Base-by-base conservation (phyloP, 2,797 vertebrate species). In the Hyperoplus lanceolatus region DNA sequence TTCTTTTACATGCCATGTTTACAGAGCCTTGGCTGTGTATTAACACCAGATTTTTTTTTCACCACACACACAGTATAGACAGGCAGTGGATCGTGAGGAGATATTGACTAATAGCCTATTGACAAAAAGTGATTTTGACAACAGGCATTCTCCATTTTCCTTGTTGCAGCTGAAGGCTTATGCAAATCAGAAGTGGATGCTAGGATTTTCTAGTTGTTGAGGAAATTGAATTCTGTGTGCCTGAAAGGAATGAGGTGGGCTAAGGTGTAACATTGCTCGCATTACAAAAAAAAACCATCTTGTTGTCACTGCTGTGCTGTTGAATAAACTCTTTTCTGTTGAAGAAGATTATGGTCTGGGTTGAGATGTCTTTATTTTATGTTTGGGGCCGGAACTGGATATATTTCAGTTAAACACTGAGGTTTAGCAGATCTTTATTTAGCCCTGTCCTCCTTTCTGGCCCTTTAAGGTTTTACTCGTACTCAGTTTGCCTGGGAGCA, bases 391-490 rank as follows among this genome's bases (percentile, higher is more conserved):
- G 50, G 57, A 51, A 58, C 21, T 64, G 39, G 39, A 82, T 18
- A 82, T 18, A 42, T 73, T 51, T 75, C 13, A 61, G 53, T 43
- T 42, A 50, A 87, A 77, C 57, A 63, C 5, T 14, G 71, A 62
- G 45, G 7, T 81, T 80, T 14, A 43, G 38, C 39, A 53, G 55
- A 60, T 78, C 66, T 45, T 61, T 70, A 39, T 87, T 84, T 76
- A 69, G 65, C 41, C 21, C 51, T 1, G 13, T 41, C 0, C 5
- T 55, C 58, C 21, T 63, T 58, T 69, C 29, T 21, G 7, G n/a
- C 15, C 38, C 70, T 84, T 81, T 74, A 56, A 46, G 58, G 56
- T 56, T 86, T 80, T 77, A 41, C 63, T 68, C 21, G 65, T n/a
- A 36, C 57, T 75, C 16, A 41, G 63, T 79, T 71, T 49, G 58